phyloP scores from a whole-genome alignment of 2,888 invertebrate genomes.

The Pedicia rivosa region DNA sequence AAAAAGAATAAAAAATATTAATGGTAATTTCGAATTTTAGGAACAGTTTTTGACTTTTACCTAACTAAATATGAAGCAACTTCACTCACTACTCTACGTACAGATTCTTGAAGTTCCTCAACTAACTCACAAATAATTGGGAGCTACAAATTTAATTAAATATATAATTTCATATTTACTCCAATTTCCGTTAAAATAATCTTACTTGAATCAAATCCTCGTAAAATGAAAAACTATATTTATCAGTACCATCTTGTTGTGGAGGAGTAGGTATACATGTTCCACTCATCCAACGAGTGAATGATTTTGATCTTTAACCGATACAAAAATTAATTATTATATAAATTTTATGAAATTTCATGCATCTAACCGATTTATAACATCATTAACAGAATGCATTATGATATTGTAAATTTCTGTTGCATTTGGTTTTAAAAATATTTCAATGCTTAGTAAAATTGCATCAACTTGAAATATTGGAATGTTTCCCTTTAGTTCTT shows the following conservation, averaged over 20 bases:
- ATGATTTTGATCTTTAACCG: conserved; percentile 44
- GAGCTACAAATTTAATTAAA: conserved; percentile 55
- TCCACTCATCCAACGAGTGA: conserved; percentile 74
- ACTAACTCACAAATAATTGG: conserved; percentile 51
- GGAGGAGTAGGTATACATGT: conserved; percentile 60
- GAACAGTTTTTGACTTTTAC: conserved; percentile 1
- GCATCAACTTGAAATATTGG: conserved; percentile 70
- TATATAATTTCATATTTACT: too few relatives aligned
- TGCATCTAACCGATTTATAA: conserved; percentile 45
- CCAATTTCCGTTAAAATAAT: too few relatives aligned
- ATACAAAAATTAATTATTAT: not conserved
- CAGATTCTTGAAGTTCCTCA: conserved; percentile 46
- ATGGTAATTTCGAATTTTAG: not conserved
- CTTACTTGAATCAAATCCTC: conserved; percentile 56
- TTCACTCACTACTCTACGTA: conserved; percentile 45
- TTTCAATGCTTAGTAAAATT: conserved; percentile 54
- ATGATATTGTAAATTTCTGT: conserved; percentile 65
- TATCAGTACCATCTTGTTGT: conserved; percentile 22
- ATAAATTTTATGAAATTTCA: not conserved
- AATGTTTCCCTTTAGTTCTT: conserved; percentile 35
- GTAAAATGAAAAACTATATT: conserved; percentile 58
- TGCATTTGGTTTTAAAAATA: conserved; percentile 56
- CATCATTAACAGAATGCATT: conserved; percentile 56
- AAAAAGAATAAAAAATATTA: not conserved
- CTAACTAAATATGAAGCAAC: conserved; percentile 16